Evolutionary conservation across 2,797 vertebrate species (phyloP), one percentile per base, ranked within the genome.

Genomic region (Pempheris klunzingeri): DNA sequence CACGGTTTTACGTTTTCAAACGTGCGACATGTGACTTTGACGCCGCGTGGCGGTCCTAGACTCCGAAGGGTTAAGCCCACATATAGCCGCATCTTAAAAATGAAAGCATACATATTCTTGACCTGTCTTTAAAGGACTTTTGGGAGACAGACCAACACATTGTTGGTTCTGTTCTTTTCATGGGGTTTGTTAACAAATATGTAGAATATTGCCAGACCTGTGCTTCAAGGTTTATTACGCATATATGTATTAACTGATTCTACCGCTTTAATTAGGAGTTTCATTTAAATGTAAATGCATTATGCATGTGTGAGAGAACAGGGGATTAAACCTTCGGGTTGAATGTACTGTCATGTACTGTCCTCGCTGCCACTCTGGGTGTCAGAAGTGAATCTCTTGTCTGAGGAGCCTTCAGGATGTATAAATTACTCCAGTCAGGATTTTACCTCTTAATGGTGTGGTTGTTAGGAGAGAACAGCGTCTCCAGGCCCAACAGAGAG

Each of bases 391-490:
- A 63, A 50, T 76, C 66, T 61, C 57, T 44, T 57, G 30, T 64
- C 59, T 61, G 54, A 74, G 28, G 26, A 76, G 61, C 43, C 70
- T 81, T 50, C 49, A 66, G 47, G 58, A 67, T 26, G 34, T 60
- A 82, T 74, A 46, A 77, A 73, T 65, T 39, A 74, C 53, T 74
- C 53, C 36, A 68, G 69, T 75, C 34, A 34, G 43, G 65, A 38
- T 74, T 78, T 26, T 67, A 54, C 55, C 38, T 76, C 46, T 60
- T 69, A 68, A 69, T 22, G 61, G 62, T 6, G 22, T 39, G 71
- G 55, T 68, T 69, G 36, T 76, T 66, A 61, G 47, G 67, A 54
- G 44, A 82, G 52, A 53, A 46, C 44, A 53, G 61, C 13, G 71
- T 59, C 71, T 78, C 41, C 24, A 46, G 79, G 76, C 47, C 32